phyloP scores from a whole-genome alignment of 2,888 invertebrate genomes.

The Apomyelois bistriatella region DNA sequence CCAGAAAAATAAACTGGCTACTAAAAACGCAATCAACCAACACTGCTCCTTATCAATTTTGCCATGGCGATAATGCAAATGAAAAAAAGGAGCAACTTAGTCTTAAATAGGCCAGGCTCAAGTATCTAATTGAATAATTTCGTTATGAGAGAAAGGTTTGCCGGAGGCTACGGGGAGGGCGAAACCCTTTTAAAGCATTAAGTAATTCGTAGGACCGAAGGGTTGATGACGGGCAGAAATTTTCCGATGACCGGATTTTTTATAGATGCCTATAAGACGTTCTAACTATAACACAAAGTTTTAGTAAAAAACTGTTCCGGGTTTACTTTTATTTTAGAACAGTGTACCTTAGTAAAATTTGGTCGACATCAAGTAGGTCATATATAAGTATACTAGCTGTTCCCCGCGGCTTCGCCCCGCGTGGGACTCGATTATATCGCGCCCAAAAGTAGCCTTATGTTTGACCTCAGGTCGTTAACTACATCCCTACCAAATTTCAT shows the following conservation, averaged over 20 bases:
- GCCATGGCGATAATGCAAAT: conserved; percentile 46
- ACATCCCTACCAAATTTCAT: no score
- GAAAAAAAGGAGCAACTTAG: conserved; percentile 53
- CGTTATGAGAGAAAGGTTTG: conserved; percentile 50
- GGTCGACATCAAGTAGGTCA: no score
- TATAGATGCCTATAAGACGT: neutral
- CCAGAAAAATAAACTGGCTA: conserved; percentile 6
- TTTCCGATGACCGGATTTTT: conserved; percentile 10
- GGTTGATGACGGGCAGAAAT: conserved; percentile 28
- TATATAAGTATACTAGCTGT: no score
- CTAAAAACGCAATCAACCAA: conserved; percentile 10
- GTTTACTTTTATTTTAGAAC: no score
- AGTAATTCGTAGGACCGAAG: conserved; percentile 35
- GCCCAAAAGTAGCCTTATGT: no score
- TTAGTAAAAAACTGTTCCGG: no score
- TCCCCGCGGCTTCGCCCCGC: no score
- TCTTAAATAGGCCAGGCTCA: conserved; percentile 48
- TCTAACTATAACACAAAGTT: neutral
- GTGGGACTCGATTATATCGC: no score
- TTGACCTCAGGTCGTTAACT: no score
- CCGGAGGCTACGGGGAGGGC: conserved; percentile 30
- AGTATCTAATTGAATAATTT: conserved; percentile 69
- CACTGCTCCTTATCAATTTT: conserved; percentile 36
- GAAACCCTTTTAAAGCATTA: conserved; percentile 47
- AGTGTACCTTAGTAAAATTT: no score